A percentile compares a stretch with the other conserved stretches of the same genome.
Conservation (phyloP, 2,797 vertebrate species). For the Notolabrus celidotus region DNA sequence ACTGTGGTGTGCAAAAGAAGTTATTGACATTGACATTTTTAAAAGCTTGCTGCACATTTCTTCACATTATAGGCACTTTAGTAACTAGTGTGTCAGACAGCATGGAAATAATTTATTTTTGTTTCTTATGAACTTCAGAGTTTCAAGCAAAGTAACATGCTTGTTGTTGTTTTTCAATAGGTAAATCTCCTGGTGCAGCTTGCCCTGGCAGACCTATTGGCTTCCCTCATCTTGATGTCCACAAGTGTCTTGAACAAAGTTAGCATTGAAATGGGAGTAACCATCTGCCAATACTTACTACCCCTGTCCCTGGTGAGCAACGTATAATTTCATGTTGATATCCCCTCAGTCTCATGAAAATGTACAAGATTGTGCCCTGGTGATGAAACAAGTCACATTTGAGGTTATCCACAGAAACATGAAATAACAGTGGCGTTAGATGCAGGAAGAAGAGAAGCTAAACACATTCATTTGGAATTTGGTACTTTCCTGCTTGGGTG, state of each 20-base stretch:
- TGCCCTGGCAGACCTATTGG: constrained; percentile 86
- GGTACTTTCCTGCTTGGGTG: neutral
- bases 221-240: constrained; percentile 76
- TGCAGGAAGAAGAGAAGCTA: neutral
- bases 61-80: no score
- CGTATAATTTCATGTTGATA: constrained; percentile 1
- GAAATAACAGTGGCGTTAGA: neutral
- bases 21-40: no score
- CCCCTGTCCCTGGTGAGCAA: constrained; percentile 85
- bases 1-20: neutral
- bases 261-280: neutral
- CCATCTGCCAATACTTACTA: constrained; percentile 75
- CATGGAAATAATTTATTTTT: neutral
- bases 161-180: constrained; percentile 65
- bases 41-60: no score
- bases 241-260: constrained; percentile 73
- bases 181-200: constrained; percentile 86
- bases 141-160: neutral
- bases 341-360: neutral
- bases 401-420: neutral
- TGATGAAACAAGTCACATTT: neutral
- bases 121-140: neutral
- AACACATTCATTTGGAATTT: neutral
- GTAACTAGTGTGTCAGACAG: neutral
- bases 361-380: neutral